Percentiles rank a stretch among this genome's conserved stretches.
phyloP scores from a whole-genome alignment of 2,113 vertebrate species.

The Canis aureus region DNA sequence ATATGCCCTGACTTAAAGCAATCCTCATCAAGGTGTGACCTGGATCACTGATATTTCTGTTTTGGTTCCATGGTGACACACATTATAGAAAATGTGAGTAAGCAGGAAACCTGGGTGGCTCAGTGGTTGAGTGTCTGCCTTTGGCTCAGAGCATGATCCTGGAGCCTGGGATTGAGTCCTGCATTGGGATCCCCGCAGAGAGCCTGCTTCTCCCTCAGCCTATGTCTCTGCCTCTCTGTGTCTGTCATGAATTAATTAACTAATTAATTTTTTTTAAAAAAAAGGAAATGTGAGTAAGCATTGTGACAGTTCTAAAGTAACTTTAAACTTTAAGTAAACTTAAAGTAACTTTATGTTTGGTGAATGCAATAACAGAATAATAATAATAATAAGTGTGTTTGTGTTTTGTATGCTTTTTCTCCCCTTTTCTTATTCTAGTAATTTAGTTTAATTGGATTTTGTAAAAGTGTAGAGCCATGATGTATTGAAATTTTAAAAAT shows the following conservation, averaged over 20 bases:
- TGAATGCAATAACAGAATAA: neutral
- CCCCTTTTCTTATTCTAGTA: neutral
- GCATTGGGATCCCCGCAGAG: too few species aligned
- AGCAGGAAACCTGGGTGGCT: too few species aligned
- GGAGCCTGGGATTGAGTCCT: too few species aligned
- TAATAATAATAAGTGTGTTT: neutral
- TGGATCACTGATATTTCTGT: neutral
- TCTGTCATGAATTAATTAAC: too few species aligned
- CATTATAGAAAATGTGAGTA: neutral
- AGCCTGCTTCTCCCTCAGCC: too few species aligned
- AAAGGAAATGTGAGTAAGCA: neutral
- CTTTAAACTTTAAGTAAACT: neutral
- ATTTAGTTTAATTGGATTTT: neutral
- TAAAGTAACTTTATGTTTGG: neutral
- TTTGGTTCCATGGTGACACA: neutral
- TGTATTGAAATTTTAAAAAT: neutral
- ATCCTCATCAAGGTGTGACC: accelerated
- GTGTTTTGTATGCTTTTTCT: neutral
- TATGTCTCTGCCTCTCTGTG: too few species aligned
- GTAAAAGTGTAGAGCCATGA: neutral
- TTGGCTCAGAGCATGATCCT: too few species aligned
- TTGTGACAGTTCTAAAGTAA: neutral
- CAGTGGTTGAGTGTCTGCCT: too few species aligned
- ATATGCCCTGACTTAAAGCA: neutral
- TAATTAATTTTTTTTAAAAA: too few species aligned